Conservation (phyloP, 2,797 vertebrate species). For the Microctenopoma lineatum region DNA sequence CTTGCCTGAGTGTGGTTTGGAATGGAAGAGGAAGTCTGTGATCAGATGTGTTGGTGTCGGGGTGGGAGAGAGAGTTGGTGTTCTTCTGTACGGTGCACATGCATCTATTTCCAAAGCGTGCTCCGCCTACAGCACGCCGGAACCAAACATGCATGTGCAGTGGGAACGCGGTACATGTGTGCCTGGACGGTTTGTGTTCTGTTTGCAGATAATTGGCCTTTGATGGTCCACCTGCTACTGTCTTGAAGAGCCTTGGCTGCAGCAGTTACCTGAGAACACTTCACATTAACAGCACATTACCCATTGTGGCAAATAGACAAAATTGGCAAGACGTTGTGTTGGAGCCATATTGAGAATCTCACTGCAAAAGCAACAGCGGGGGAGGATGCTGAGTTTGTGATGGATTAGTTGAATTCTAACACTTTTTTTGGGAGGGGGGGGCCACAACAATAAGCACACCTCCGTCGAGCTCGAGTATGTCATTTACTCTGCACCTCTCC, state of each 20-base stretch:
- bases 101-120: not conserved
- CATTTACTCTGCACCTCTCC: constrained; percentile 75
- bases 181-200: constrained; percentile 31
- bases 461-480: constrained; percentile 65
- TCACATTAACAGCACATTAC: constrained; percentile 44
- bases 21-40: constrained; percentile 54
- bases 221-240: constrained; percentile 59
- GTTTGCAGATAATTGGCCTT: constrained; percentile 44
- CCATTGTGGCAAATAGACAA: constrained; percentile 46
- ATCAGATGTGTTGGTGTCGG: constrained; percentile 25
- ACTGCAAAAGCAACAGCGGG: constrained; percentile 48
- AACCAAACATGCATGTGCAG: not conserved
- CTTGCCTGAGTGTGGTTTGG: constrained; percentile 63
- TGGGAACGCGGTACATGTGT: not conserved
- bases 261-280: constrained; percentile 47
- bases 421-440: constrained; percentile 27
- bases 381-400: constrained; percentile 57
- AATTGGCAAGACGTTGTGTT: constrained; percentile 46
- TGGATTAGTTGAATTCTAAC: constrained; percentile 61
- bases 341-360: constrained; percentile 54
- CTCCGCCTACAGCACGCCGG: not conserved
- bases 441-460: constrained; percentile 66
- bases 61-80: constrained; percentile 1
- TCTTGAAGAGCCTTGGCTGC: constrained; percentile 40
- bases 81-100: not conserved